Percentiles rank a stretch among this genome's conserved stretches.
These are phyloP conservation scores for Hippotragus niger DNA, from an alignment of 2,113 vertebrate species.

Conservation along the genomic window DNA sequence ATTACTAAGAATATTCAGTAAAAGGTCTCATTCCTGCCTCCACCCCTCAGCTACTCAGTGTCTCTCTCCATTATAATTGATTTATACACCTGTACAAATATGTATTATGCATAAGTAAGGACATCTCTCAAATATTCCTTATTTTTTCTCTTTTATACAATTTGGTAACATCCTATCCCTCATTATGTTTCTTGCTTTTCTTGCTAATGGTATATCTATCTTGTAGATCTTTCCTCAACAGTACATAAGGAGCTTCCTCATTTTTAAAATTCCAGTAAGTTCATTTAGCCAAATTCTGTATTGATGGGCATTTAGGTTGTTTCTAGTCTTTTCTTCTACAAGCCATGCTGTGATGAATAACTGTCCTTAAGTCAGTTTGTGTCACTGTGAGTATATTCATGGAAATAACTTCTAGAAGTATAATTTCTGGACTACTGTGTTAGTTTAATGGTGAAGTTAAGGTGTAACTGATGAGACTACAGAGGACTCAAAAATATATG, in stretches of 20 bases:
- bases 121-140: background rate
- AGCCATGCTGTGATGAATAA: background rate
- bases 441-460: background rate
- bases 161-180: background rate
- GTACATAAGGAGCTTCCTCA: background rate
- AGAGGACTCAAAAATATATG: background rate
- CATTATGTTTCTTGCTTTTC: background rate
- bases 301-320: background rate
- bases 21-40: background rate
- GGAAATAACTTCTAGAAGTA: background rate
- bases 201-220: background rate
- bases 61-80: background rate
- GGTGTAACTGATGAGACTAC: background rate
- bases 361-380: background rate
- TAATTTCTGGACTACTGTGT: background rate
- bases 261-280: background rate
- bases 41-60: background rate
- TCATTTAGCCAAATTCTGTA: background rate
- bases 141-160: background rate
- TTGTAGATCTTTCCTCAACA: background rate
- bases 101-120: background rate
- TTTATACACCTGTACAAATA: background rate
- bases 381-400: background rate
- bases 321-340: background rate
- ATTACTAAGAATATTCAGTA: background rate